Percentiles rank a stretch among this genome's conserved stretches.
Conservation (phyloP, 2,797 vertebrate species). For the Clarias pachynema region DNA sequence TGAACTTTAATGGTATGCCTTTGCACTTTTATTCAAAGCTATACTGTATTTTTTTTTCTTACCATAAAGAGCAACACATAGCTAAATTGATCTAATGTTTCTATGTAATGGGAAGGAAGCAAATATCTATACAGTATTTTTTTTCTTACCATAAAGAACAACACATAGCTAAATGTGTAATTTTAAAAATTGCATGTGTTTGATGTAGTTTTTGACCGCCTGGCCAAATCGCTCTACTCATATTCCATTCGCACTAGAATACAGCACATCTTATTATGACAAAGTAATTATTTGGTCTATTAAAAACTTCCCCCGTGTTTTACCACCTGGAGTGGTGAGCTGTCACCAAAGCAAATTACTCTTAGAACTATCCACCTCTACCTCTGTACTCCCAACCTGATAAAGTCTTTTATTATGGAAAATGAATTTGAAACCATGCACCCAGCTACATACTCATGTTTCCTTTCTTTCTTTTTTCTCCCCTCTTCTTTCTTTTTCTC, state of each 20-base stretch:
- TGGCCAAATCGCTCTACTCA: neutral
- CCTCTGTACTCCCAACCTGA: slow-evolving; percentile 78
- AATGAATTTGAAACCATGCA: slow-evolving; percentile 89
- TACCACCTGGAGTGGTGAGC: slow-evolving; percentile 45
- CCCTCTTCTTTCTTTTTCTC: slow-evolving; percentile 39
- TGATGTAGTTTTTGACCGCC: neutral
- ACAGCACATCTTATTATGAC: neutral
- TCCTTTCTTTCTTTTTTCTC: slow-evolving; percentile 38
- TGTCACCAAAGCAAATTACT: slow-evolving; percentile 71
- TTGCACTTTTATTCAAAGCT: neutral
- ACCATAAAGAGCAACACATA: neutral
- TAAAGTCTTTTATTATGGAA: slow-evolving; percentile 95
- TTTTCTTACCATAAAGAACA: neutral
- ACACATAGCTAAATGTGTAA: neutral
- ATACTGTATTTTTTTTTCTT: neutral
- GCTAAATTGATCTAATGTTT: too few relatives aligned
- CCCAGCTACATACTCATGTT: slow-evolving; percentile 87
- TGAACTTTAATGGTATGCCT: neutral
- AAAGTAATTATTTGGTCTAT: slow-evolving; percentile 29
- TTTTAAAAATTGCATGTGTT: too few relatives aligned
- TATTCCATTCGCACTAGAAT: neutral
- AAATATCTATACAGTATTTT: too few relatives aligned
- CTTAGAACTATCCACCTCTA: slow-evolving; percentile 64
- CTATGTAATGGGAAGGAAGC: too few relatives aligned
- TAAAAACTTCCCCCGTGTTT: slow-evolving; percentile 24